Evolutionary conservation across 2,797 vertebrate genomes (phyloP).

Genomic region (Eutrigla gurnardus): DNA sequence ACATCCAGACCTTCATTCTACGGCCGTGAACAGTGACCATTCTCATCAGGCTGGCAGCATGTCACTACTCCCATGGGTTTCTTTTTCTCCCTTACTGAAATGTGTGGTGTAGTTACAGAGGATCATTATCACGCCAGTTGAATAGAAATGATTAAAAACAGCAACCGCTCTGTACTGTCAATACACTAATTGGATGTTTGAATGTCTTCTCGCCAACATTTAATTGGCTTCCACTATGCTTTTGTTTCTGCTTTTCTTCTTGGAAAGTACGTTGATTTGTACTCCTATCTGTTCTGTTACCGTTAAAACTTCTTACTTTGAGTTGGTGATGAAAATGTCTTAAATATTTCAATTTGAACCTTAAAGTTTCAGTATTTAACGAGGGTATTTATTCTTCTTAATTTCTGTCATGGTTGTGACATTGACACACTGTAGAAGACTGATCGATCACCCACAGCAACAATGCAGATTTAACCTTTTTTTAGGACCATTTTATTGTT

Average conservation of each 20-base stretch:
- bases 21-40: background rate
- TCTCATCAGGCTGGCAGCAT: background rate
- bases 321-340: background rate
- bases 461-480: background rate
- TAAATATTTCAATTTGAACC: background rate
- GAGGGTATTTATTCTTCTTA: background rate
- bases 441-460: background rate
- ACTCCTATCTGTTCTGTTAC: background rate
- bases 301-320: background rate
- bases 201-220: background rate
- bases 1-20: too few species aligned
- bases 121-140: background rate
- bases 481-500: background rate
- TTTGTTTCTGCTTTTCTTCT: background rate
- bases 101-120: background rate
- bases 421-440: background rate
- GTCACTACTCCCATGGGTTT: background rate
- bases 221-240: background rate
- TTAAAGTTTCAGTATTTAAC: background rate
- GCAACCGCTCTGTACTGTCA: background rate
- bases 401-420: background rate
- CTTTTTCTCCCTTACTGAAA: background rate
- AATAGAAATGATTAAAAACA: constrained; percentile 8
- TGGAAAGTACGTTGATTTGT: background rate
- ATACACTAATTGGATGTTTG: background rate